Conservation (phyloP, 2,888 invertebrate species). For the Eupeodes luniger region DNA sequence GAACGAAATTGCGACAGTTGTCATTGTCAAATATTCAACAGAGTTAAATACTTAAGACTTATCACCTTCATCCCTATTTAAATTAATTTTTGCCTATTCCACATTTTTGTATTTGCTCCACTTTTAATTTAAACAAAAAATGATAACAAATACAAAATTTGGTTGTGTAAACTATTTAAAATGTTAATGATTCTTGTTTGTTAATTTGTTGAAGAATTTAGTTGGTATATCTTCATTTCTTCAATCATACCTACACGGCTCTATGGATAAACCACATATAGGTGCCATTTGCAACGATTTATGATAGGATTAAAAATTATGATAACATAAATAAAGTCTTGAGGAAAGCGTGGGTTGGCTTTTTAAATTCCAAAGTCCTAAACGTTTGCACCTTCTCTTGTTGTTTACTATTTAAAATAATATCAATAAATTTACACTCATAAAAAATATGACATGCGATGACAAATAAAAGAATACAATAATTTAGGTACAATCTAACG, state of each 20-base stretch:
- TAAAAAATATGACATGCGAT: conserved; percentile 14
- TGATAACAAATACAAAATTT: too few relatives aligned
- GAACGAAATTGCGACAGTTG: too few relatives aligned
- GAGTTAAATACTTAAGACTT: too few relatives aligned
- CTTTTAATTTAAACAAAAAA: too few relatives aligned
- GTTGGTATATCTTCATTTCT: not conserved
- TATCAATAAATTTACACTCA: not conserved
- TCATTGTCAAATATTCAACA: too few relatives aligned
- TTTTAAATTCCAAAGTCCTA: not conserved
- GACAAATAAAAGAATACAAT: conserved; percentile 21
- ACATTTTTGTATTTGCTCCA: too few relatives aligned
- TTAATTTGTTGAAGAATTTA: not conserved
- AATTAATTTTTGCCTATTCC: too few relatives aligned
- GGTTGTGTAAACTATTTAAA: not conserved
- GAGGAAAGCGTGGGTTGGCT: not conserved
- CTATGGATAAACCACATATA: too few relatives aligned
- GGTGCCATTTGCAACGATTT: not conserved
- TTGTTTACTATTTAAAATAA: not conserved
- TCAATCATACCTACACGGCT: not conserved
- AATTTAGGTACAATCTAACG: not conserved
- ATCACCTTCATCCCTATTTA: too few relatives aligned
- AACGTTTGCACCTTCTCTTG: not conserved
- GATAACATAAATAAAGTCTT: not conserved
- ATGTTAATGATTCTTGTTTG: not conserved
- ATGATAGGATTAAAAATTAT: not conserved